Evolutionary conservation across 2,797 vertebrate species (phyloP).

Genomic region (Aplochiton taeniatus): DNA sequence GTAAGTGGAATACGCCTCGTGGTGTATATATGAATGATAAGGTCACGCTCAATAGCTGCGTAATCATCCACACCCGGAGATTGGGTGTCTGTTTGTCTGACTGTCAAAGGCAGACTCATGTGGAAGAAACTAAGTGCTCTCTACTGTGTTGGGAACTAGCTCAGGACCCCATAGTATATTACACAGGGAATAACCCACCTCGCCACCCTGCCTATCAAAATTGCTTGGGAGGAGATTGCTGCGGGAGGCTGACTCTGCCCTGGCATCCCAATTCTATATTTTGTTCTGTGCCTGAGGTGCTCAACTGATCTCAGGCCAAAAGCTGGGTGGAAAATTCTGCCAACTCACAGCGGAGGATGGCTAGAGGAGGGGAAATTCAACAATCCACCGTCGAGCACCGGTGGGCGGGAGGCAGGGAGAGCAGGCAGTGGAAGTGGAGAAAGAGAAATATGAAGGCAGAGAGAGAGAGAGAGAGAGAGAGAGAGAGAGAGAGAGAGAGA

Average conservation of each 20-base stretch:
- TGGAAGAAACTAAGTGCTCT: conserved; percentile 54
- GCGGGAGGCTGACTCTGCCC: conserved; percentile 68
- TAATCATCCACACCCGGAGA: conserved; percentile 65
- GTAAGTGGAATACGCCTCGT: too few species aligned
- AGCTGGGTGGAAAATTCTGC: conserved; percentile 69
- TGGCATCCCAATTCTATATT: conserved; percentile 62
- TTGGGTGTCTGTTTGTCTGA: conserved; percentile 65
- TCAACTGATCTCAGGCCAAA: conserved; percentile 70
- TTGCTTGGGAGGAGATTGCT: conserved; percentile 73
- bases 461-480: neutral
- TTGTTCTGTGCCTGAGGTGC: conserved; percentile 69
- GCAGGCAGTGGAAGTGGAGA: neutral
- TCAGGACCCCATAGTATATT: conserved; percentile 60
- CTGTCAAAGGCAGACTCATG: conserved; percentile 37
- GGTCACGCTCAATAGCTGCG: conserved; percentile 60
- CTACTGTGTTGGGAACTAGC: conserved; percentile 65
- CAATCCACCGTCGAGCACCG: conserved; percentile 43
- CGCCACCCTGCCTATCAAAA: conserved; percentile 66
- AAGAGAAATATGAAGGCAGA: conserved; percentile 19
- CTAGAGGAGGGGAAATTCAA: conserved; percentile 62
- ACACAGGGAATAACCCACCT: conserved; percentile 65
- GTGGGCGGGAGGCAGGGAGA: conserved; percentile 3
- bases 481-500: conserved; percentile 31
- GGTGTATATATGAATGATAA: conserved; percentile 59
- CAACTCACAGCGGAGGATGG: conserved; percentile 68